phyloP scores from a whole-genome alignment of 2,113 vertebrate species.

The Progne subis region DNA sequence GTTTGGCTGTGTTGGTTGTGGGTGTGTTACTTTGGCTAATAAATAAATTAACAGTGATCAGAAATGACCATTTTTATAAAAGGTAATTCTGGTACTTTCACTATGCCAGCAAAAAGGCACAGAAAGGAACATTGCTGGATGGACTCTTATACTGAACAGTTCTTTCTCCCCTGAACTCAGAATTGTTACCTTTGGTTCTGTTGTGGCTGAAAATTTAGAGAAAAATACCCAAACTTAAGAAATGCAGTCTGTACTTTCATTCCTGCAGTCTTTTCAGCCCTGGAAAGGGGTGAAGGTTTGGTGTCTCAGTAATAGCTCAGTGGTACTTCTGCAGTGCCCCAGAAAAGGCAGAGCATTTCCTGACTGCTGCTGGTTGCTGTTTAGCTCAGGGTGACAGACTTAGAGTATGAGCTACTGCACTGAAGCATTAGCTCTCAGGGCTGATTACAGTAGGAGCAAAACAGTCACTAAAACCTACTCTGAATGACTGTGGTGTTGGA shows the following conservation, averaged over 20 bases:
- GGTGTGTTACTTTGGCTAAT: background rate
- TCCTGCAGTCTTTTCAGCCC: background rate
- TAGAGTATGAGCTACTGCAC: background rate
- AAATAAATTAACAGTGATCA: background rate
- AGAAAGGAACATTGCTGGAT: background rate
- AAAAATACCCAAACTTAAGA: background rate
- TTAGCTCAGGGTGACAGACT: background rate
- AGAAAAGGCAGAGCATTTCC: background rate
- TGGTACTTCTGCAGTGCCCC: background rate
- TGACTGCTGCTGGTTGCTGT: background rate
- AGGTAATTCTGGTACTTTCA: background rate
- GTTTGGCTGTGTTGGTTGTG: background rate
- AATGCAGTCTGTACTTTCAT: background rate
- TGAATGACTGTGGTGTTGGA: background rate
- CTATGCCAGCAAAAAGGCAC: background rate
- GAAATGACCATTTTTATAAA: background rate
- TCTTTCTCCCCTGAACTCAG: background rate
- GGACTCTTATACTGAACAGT: background rate
- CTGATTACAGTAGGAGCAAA: background rate
- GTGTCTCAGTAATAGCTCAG: background rate
- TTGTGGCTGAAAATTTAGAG: background rate
- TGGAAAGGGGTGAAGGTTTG: background rate
- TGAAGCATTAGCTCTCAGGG: background rate
- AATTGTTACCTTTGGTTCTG: background rate
- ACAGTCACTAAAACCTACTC: background rate